Percentiles rank a stretch among this genome's conserved stretches.
These are phyloP conservation scores for Seladonia tumulorum DNA, from an alignment of 2,888 invertebrate species.

Conservation along the genomic window DNA sequence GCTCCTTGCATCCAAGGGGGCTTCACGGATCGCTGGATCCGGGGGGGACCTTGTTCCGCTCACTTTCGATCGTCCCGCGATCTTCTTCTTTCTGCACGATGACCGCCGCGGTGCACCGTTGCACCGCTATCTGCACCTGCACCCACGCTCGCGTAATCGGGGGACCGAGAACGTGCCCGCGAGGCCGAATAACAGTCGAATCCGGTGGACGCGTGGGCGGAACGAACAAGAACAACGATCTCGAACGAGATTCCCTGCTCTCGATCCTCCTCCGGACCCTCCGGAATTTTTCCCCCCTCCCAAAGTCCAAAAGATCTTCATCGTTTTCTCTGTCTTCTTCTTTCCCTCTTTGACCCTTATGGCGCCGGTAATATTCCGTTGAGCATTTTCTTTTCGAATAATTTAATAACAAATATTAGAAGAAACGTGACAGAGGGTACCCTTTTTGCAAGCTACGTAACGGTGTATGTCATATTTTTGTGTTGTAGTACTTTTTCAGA, in stretches of 20 bases:
- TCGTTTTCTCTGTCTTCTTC: background rate
- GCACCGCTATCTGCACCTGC: slow-evolving; percentile 63
- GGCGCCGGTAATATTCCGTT: too few relatives aligned
- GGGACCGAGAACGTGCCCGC: slow-evolving; percentile 50
- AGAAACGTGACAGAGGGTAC: too few relatives aligned
- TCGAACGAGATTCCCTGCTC: background rate
- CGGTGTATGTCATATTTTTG: too few relatives aligned
- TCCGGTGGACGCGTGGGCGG: slow-evolving; percentile 32
- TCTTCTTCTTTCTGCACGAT: slow-evolving; percentile 57
- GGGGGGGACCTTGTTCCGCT: slow-evolving; percentile 64
- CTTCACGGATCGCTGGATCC: slow-evolving; percentile 76
- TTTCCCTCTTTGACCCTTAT: background rate
- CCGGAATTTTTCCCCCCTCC: background rate
- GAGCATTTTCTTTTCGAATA: background rate
- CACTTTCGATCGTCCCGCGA: slow-evolving; percentile 65
- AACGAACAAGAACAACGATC: slow-evolving; percentile 3
- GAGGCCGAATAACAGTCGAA: slow-evolving; percentile 30
- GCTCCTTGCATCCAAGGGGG: slow-evolving; percentile 69
- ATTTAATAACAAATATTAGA: too few relatives aligned
- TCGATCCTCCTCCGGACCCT: background rate
- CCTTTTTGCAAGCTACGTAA: too few relatives aligned
- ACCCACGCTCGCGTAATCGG: slow-evolving; percentile 61
- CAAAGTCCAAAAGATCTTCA: background rate
- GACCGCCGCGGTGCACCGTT: slow-evolving; percentile 22
- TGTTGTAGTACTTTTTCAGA: too few relatives aligned